Evolutionary conservation across 2,888 invertebrate genomes (phyloP).

Genomic region (Hemaris fuciformis): DNA sequence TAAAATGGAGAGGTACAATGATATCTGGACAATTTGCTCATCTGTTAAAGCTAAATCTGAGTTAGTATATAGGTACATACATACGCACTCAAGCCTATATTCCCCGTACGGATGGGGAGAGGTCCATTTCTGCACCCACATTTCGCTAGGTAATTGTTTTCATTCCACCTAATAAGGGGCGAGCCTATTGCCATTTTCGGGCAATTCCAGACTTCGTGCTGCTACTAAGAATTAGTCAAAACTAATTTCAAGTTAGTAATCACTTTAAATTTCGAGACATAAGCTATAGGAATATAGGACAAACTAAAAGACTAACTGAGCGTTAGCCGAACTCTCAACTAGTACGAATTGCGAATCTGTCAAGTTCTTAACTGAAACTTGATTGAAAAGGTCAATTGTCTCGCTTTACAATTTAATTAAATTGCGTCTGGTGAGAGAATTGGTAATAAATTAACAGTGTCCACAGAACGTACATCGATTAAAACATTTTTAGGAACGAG

Average conservation of each 20-base stretch:
- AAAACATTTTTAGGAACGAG: too few species aligned
- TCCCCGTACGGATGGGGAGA: too few species aligned
- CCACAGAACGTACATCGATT: background rate
- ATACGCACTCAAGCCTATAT: too few species aligned
- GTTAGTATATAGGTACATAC: too few species aligned
- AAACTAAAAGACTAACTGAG: background rate
- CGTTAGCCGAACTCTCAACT: background rate
- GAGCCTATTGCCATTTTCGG: too few species aligned
- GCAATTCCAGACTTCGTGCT: too few species aligned
- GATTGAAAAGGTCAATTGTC: slow-evolving; percentile 21
- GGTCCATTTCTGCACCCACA: too few species aligned
- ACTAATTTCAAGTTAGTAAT: background rate
- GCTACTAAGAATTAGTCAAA: background rate
- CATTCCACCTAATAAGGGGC: too few species aligned
- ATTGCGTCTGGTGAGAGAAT: background rate
- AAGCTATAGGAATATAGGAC: background rate
- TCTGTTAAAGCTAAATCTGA: too few species aligned
- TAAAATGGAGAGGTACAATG: too few species aligned
- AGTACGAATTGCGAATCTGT: background rate
- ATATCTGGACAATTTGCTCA: too few species aligned
- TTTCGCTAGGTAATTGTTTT: too few species aligned
- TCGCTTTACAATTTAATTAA: background rate
- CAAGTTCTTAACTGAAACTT: slow-evolving; percentile 5
- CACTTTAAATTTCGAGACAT: background rate
- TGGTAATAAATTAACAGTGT: background rate